Base-by-base conservation (phyloP, 2,888 invertebrate species). In the Mycalesis mineus region DNA sequence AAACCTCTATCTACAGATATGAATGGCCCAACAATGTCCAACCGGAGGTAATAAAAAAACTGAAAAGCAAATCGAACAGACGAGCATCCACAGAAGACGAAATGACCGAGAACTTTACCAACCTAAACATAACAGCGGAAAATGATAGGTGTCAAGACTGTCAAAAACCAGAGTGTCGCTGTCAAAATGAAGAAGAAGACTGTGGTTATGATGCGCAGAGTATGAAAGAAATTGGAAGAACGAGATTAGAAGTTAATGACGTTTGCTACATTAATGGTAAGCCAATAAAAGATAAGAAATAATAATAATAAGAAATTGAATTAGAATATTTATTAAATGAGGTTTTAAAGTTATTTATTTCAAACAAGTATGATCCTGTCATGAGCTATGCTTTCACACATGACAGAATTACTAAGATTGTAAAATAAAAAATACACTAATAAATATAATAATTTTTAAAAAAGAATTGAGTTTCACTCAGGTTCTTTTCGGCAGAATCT, bases 191-290 rank as follows among this genome's bases (percentile, higher is more conserved):
- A 33, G 66, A 61, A 0, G 58, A 67, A 22, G 65, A 42, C 7
- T 65, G 72, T 0, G 76, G 83, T 36, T 85, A 82, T 28, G 78
- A 87, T 22, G 75, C 79, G 0, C 80, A 83, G 36, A 90, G 91
- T 61, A 92, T 98, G 88, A 82, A 90, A 37, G 93, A 95, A 74
- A 92, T 92, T 11, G 92, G 92, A 0, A 90, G 94, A 62, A 92
- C 91, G 1, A 84, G 86, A n/a, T 86, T 97, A 65, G 88, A 92
- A 31, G 74, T 92, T 0, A 94, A 98, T 72, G 94, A 94, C 60
- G 97, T 98, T 29, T 95, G 96, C 73, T 99, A 99, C 80, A 99
- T 99, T 42, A 98, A 97, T 85, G 98, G 98, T 98, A 80, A 82
- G 84, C n/a, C n/a, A n/a, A n/a, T n/a, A n/a, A n/a, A n/a, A n/a